These are phyloP conservation scores for Rhyacophila brunnea DNA, from an alignment of 1,140 invertebrate genomes.

Conservation along the genomic window DNA sequence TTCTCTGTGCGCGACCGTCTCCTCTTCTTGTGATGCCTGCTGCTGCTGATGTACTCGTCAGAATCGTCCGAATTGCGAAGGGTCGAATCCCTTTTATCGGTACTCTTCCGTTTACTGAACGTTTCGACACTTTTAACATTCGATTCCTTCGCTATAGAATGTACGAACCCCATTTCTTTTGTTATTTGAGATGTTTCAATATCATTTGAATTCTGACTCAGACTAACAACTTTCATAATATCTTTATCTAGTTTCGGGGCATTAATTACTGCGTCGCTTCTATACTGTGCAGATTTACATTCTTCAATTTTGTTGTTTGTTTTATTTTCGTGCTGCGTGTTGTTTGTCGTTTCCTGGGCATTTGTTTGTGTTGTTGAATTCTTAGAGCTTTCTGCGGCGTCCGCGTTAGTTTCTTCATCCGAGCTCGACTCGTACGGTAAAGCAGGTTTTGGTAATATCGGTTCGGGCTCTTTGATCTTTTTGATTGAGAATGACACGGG, in stretches of 20 bases:
- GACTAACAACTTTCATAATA: too few species aligned
- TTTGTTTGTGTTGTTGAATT: background rate
- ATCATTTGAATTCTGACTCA: too few species aligned
- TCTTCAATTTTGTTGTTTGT: background rate
- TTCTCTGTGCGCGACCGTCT: slow-evolving; percentile 17
- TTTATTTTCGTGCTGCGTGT: background rate
- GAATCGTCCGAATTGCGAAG: slow-evolving; percentile 21
- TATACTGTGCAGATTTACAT: too few species aligned
- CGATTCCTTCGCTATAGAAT: background rate
- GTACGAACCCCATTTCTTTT: too few species aligned
- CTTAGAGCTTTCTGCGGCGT: background rate
- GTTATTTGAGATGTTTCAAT: too few species aligned
- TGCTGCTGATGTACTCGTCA: slow-evolving; percentile 29
- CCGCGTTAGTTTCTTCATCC: slow-evolving; percentile 50
- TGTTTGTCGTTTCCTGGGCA: too few species aligned
- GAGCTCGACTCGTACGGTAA: slow-evolving; percentile 75
- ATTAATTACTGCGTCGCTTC: too few species aligned
- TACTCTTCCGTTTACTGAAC: background rate
- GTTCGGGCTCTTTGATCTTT: slow-evolving; percentile 71
- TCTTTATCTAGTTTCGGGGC: too few species aligned
- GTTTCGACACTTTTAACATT: background rate
- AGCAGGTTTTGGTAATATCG: slow-evolving; percentile 65
- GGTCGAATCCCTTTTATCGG: background rate
- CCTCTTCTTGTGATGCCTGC: slow-evolving; percentile 28
- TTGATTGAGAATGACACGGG: slow-evolving; percentile 82